phyloP scores from a whole-genome alignment of 2,797 vertebrate genomes.

The Bryconaethiops microstoma region DNA sequence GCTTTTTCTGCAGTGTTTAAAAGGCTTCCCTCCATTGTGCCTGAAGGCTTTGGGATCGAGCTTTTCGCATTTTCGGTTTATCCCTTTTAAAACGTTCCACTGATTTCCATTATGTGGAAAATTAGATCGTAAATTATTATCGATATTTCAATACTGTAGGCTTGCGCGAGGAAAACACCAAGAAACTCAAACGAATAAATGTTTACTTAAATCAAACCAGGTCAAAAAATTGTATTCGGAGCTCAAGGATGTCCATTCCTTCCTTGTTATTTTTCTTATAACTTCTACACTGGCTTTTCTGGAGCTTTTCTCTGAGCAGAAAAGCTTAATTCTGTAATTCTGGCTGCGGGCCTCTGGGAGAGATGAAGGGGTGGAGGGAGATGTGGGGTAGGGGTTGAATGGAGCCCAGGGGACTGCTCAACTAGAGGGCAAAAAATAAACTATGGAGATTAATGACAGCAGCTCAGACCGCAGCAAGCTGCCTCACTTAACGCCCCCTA shows the following conservation, averaged over 20 bases:
- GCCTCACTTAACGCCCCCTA: conserved; percentile 60
- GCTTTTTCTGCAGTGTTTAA: conserved; percentile 6
- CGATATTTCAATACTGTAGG: conserved; percentile 39
- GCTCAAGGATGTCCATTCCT: conserved; percentile 55
- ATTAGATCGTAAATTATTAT: conserved; percentile 54
- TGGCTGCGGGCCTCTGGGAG: conserved; percentile 74
- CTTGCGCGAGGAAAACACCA: conserved; percentile 7
- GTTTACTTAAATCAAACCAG: conserved; percentile 49
- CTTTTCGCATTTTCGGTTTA: conserved; percentile 40
- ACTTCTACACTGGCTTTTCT: conserved; percentile 56
- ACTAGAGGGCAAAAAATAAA: conserved; percentile 75
- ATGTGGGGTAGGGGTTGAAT: conserved; percentile 78
- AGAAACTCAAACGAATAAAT: conserved; percentile 56
- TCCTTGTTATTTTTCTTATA: not conserved
- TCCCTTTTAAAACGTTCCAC: conserved; percentile 44
- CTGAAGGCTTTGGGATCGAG: conserved; percentile 38
- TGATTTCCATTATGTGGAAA: conserved; percentile 52
- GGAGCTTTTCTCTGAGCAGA: conserved; percentile 60
- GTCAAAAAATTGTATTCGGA: conserved; percentile 30
- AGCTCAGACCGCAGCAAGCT: conserved; percentile 72
- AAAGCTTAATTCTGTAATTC: conserved; percentile 65
- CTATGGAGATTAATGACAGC: conserved; percentile 80
- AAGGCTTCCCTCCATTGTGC: conserved; percentile 36
- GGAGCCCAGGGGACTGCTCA: conserved; percentile 80
- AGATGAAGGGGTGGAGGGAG: conserved; percentile 76